Conservation (phyloP, 2,797 vertebrate genomes). For the Chelonia mydas region DNA sequence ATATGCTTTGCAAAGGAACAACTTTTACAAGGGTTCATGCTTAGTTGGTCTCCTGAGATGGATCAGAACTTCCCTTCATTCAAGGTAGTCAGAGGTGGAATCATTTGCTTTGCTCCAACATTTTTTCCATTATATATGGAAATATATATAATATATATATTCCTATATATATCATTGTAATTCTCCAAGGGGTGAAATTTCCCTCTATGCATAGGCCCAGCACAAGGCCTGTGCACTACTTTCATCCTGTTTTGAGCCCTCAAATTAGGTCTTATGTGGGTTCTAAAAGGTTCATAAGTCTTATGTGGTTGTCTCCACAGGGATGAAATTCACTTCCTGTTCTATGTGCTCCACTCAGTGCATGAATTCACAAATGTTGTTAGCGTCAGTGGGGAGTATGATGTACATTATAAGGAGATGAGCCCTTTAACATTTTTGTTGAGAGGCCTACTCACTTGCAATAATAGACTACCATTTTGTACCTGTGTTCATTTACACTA, state of each 20-base stretch:
- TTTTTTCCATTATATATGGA: not conserved
- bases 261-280: not conserved
- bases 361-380: not conserved
- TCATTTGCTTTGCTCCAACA: not conserved
- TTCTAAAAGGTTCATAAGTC: not conserved
- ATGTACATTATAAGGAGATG: not conserved
- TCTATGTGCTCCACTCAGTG: not conserved
- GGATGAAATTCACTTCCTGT: not conserved
- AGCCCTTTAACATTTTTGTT: not conserved
- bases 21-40: not conserved
- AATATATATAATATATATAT: not conserved
- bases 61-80: not conserved
- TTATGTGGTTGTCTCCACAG: not conserved
- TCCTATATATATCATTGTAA: not conserved
- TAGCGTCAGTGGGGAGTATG: not conserved
- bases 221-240: not conserved
- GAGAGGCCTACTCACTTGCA: not conserved
- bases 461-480: not conserved
- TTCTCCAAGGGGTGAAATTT: not conserved
- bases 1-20: not conserved
- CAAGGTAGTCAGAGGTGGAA: not conserved
- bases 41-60: not conserved
- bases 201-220: not conserved
- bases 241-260: not conserved
- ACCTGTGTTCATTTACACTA: not conserved